Percentiles rank a stretch among this genome's conserved stretches.
These are phyloP conservation scores for Linurgus olivaceus DNA, from an alignment of 2,797 vertebrate genomes.

Conservation along the genomic window DNA sequence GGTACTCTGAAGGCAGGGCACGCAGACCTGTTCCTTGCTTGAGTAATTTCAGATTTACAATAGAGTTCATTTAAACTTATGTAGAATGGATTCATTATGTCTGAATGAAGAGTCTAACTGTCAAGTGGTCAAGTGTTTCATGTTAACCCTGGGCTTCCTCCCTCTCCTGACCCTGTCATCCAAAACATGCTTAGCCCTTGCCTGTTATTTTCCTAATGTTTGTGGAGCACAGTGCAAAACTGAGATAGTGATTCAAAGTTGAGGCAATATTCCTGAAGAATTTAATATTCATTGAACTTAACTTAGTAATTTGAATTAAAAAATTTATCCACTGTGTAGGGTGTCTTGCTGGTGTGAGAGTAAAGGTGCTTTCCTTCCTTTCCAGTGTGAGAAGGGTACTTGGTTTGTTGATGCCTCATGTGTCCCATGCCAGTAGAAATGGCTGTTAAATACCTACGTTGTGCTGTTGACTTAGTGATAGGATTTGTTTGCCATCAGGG, in stretches of 20 bases:
- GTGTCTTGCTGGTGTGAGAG: neutral
- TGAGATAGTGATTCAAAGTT: neutral
- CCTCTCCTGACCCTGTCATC: neutral
- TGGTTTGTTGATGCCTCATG: neutral
- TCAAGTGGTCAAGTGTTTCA: neutral
- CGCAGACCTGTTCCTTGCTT: neutral
- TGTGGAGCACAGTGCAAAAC: neutral
- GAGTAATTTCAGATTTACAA: neutral
- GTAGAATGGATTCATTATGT: neutral
- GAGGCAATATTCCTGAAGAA: neutral
- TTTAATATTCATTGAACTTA: neutral
- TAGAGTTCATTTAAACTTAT: neutral
- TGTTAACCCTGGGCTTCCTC: neutral
- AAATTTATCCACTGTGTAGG: neutral
- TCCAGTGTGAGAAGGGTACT: accelerated
- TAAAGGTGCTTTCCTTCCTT: neutral
- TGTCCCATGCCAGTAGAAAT: neutral
- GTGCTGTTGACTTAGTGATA: neutral
- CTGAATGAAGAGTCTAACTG: neutral
- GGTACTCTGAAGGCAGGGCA: neutral
- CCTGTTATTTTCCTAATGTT: neutral
- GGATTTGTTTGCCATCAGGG: neutral
- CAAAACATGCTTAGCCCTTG: neutral
- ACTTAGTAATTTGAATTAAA: neutral
- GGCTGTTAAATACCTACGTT: neutral